Evolutionary conservation across 2,113 vertebrate genomes (phyloP).

Genomic region (Trogon surrucura): DNA sequence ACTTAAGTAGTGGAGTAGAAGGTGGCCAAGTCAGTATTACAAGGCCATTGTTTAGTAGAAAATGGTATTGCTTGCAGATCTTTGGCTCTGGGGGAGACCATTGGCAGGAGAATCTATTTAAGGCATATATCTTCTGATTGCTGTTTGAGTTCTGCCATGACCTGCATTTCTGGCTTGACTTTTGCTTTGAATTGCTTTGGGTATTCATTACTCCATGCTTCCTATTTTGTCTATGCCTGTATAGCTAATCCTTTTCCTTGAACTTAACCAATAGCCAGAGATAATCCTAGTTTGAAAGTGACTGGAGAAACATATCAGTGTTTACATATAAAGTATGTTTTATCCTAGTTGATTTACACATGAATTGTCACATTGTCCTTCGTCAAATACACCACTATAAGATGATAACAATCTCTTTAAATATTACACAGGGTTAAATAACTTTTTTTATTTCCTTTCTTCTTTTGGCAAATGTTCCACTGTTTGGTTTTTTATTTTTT

Average conservation of each 20-base stretch:
- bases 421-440: conserved; percentile 63
- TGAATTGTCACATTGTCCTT: conserved; percentile 43
- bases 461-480: conserved; percentile 64
- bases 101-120: background rate
- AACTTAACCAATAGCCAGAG: conserved; percentile 56
- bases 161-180: conserved; percentile 61
- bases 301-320: conserved; percentile 37
- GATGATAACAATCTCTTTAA: conserved; percentile 62
- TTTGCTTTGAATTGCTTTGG: conserved; percentile 43
- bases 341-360: conserved; percentile 57
- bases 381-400: conserved; percentile 13
- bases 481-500: conserved; percentile 47
- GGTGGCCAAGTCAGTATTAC: background rate
- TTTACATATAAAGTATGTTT: conserved; percentile 57
- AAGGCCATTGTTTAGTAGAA: background rate
- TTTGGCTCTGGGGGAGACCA: conserved; percentile 8
- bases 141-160: conserved; percentile 46
- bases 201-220: conserved; percentile 62
- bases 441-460: conserved; percentile 25
- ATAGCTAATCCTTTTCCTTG: conserved; percentile 71
- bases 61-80: background rate
- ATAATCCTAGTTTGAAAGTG: conserved; percentile 61
- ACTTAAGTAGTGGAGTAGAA: background rate
- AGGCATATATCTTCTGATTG: conserved; percentile 14
- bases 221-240: conserved; percentile 67